Evolutionary conservation across 2,113 vertebrate species (phyloP).

Genomic region (Lipotes vexillifer): DNA sequence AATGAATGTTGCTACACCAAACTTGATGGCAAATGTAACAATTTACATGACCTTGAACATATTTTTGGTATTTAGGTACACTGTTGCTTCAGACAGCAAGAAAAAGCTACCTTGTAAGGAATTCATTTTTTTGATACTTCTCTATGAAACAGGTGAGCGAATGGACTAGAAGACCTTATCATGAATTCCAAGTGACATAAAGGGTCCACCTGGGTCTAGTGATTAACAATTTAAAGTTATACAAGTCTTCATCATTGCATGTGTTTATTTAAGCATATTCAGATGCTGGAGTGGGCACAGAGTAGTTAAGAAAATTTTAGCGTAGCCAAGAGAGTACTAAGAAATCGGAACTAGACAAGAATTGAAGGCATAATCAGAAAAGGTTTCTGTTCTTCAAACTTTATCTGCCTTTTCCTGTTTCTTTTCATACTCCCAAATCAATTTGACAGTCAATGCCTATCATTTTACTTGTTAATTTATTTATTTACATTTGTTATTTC

Average conservation of each 20-base stretch:
- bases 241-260: not conserved
- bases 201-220: not conserved
- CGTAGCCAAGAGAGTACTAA: not conserved
- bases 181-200: not conserved
- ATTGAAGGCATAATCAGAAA: not conserved
- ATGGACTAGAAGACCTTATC: not conserved
- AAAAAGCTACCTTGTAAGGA: not conserved
- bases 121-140: not conserved
- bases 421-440: not conserved
- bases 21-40: not conserved
- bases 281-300: not conserved
- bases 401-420: not conserved
- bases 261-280: not conserved
- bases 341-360: not conserved
- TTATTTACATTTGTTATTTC: not conserved
- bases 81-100: not conserved
- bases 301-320: not conserved
- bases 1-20: not conserved
- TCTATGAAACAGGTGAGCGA: not conserved
- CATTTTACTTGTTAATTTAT: not conserved
- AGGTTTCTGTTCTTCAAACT: not conserved
- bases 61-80: not conserved
- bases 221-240: not conserved
- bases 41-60: not conserved
- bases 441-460: not conserved